Conservation (phyloP, 2,113 vertebrate species). For the Otis tarda region DNA sequence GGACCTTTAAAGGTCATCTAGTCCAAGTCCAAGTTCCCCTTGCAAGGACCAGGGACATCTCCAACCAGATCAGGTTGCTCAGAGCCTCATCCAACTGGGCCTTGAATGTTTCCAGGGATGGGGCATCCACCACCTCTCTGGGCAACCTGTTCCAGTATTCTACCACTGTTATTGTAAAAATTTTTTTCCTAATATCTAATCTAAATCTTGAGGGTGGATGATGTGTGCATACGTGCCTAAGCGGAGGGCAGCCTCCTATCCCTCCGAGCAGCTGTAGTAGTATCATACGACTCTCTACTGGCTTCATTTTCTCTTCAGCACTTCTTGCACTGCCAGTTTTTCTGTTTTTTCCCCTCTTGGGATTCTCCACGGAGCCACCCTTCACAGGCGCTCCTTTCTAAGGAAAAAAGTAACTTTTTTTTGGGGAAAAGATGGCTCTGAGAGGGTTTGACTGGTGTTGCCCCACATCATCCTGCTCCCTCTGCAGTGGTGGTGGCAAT, state of each 20-base stretch:
- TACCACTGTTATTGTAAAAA: too few species aligned
- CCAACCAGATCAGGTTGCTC: too few species aligned
- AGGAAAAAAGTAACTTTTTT: background rate
- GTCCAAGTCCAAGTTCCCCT: too few species aligned
- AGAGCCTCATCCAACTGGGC: too few species aligned
- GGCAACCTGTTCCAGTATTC: too few species aligned
- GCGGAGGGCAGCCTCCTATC: background rate
- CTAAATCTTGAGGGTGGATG: rapidly evolving
- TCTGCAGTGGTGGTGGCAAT: background rate
- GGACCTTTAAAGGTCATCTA: too few species aligned
- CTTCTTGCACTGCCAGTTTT: background rate
- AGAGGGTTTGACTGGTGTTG: background rate
- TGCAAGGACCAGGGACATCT: too few species aligned
- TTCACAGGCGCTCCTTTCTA: background rate
- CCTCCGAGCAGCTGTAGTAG: background rate
- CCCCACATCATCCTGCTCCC: background rate
- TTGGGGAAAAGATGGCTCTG: background rate
- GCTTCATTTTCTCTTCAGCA: slow-evolving; percentile 14
- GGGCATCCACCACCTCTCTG: too few species aligned
- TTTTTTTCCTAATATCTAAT: too few species aligned
- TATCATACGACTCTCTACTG: slow-evolving; percentile 31
- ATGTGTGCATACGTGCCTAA: background rate
- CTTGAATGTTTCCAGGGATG: too few species aligned
- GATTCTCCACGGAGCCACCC: background rate
- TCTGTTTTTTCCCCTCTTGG: rapidly evolving